Evolutionary conservation across 2,888 invertebrate species (phyloP).

Genomic region (Dolichomitus sp.): DNA sequence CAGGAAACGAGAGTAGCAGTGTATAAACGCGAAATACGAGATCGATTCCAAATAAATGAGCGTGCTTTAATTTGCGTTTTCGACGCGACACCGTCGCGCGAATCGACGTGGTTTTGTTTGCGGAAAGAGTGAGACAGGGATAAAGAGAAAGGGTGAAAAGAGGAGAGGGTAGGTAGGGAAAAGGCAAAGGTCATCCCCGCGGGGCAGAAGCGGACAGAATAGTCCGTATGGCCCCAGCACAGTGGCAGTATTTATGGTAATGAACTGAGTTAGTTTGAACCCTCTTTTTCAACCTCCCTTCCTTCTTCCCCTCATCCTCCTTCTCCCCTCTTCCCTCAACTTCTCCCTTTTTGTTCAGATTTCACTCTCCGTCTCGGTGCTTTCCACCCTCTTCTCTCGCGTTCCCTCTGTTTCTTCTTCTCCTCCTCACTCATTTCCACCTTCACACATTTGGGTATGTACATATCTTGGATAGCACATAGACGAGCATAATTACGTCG

Average conservation of each 20-base stretch:
- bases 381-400: conserved; percentile 28
- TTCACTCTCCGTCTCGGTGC: conserved; percentile 52
- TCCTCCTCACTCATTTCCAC: conserved; percentile 6
- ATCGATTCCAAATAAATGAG: conserved; percentile 76
- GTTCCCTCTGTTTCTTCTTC: conserved; percentile 8
- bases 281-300: conserved; percentile 69
- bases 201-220: conserved; percentile 66
- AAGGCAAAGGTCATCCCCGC: conserved; percentile 65
- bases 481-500: neutral
- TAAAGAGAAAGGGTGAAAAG: conserved; percentile 30
- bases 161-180: conserved; percentile 31
- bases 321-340: conserved; percentile 51
- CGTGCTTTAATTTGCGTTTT: conserved; percentile 72
- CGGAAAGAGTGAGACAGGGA: conserved; percentile 33
- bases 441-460: conserved; percentile 3
- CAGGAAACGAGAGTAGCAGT: neutral
- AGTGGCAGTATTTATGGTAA: conserved; percentile 81
- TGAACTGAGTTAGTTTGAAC: conserved; percentile 81
- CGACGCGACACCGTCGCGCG: conserved; percentile 54
- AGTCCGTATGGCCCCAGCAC: conserved; percentile 70
- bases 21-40: conserved; percentile 71
- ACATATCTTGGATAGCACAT: neutral
- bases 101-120: conserved; percentile 42
- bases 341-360: conserved; percentile 63
- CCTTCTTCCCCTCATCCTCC: conserved; percentile 44